phyloP scores from a whole-genome alignment of 1,140 invertebrate species.

The Acromyrmex heyeri region DNA sequence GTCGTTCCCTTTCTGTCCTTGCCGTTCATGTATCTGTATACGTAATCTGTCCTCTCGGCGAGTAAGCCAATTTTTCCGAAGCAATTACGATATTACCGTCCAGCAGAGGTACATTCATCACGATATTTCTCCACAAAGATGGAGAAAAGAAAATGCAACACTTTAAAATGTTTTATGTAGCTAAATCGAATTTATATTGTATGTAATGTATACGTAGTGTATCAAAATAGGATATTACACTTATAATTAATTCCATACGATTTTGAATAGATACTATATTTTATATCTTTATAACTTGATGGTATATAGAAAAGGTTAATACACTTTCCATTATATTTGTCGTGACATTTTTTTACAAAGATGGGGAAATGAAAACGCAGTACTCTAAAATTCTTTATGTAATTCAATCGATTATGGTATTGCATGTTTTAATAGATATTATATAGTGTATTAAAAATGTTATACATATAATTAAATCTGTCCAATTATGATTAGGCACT shows the following conservation, averaged over 20 bases:
- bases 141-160: neutral
- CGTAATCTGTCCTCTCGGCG: conserved; percentile 47
- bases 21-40: conserved; percentile 48
- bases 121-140: neutral
- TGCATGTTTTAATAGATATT: neutral
- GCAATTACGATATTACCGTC: conserved; percentile 60
- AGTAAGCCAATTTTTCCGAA: conserved; percentile 58
- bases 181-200: neutral
- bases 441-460: neutral
- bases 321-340: neutral
- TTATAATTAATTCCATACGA: neutral
- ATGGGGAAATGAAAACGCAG: neutral
- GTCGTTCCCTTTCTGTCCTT: conserved; percentile 7
- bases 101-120: neutral
- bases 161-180: neutral
- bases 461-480: neutral
- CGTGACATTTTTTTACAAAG: neutral
- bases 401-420: neutral
- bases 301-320: neutral
- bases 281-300: neutral
- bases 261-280: neutral
- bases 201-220: neutral
- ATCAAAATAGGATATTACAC: neutral
- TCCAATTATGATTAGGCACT: neutral
- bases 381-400: neutral